Percentiles rank a stretch among this genome's conserved stretches.
These are phyloP conservation scores for Microplitis manilae DNA, from an alignment of 2,888 invertebrate genomes.

Conservation along the genomic window DNA sequence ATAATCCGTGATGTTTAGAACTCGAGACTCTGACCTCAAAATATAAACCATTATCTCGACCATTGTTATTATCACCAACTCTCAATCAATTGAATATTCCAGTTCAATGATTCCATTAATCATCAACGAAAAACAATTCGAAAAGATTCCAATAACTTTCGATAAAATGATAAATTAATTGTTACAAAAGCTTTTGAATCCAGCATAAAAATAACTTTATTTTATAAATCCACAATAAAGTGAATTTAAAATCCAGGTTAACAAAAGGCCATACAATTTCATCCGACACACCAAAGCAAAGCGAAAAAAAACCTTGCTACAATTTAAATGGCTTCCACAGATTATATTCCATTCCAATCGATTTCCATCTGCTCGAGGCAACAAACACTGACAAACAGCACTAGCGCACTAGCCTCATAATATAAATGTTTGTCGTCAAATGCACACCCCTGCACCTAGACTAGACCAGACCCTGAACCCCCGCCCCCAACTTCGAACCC, in stretches of 20 bases:
- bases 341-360: slow-evolving; percentile 66
- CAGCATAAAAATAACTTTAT: too few species aligned
- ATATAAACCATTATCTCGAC: too few species aligned
- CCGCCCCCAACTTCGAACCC: not conserved
- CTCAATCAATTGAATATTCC: too few species aligned
- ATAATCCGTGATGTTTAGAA: too few species aligned
- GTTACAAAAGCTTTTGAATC: too few species aligned
- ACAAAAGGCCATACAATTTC: not conserved
- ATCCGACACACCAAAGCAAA: slow-evolving; percentile 45
- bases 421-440: slow-evolving; percentile 29
- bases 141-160: too few species aligned
- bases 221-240: not conserved
- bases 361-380: slow-evolving; percentile 50
- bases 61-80: too few species aligned
- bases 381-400: not conserved
- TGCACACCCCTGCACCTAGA: not conserved
- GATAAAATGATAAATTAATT: too few species aligned
- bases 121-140: too few species aligned
- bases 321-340: slow-evolving; percentile 56
- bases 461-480: not conserved
- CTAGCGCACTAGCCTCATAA: slow-evolving; percentile 7
- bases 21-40: too few species aligned
- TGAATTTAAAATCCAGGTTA: not conserved
- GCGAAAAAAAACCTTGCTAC: slow-evolving; percentile 56
- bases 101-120: too few species aligned